Evolutionary conservation across 2,888 invertebrate genomes (phyloP), one percentile per base, ranked within the genome.

Genomic region (Nemurella pictetii): DNA sequence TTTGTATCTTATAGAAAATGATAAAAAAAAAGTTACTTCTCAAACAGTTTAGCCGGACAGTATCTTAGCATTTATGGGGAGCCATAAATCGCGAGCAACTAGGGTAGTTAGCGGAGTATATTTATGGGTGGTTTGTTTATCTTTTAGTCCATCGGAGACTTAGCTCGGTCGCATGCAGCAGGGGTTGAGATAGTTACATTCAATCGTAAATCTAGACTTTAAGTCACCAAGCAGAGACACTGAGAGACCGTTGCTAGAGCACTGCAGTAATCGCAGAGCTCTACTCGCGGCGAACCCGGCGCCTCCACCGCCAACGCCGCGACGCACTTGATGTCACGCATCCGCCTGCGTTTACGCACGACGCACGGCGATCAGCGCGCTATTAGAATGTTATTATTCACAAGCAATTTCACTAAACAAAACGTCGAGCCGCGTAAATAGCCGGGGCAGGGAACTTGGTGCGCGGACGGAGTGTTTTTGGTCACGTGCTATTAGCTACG

Each of bases 81-180:
- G 35, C 36, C 26, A 80, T 80, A 80, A 80, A 80, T 80, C 80
- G n/a, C n/a, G 12, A 35, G 80, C 32, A 80, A 80, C 30, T 30
- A 80, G 80, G 35, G 80, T 80, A 80, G 80, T 80, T 80, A 80
- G 80, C 75, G 35, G 35, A 32, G 32, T 80, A 35, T 80, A 80
- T 80, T 80, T 80, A 80, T 80, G 80, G 32, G 80, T 35, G 80
- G 80, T 80, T 80, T 80, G 80, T 80, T 80, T 80, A 80, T 80
- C 80, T 80, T 80, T 35, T 80, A 35, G 55, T 55, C 80, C 80
- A 80, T 80, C 80, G 35, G 32, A 35, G 55, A 55, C 55, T 55
- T 55, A 55, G 55, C 55, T 55, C 55, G 55, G 55, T 55, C 55
- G 55, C 55, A 55, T 55, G 55, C 55, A 55, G 55, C 55, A 55